Evolutionary conservation across 2,888 invertebrate species (phyloP).

Genomic region (Drosophila tripunctata): DNA sequence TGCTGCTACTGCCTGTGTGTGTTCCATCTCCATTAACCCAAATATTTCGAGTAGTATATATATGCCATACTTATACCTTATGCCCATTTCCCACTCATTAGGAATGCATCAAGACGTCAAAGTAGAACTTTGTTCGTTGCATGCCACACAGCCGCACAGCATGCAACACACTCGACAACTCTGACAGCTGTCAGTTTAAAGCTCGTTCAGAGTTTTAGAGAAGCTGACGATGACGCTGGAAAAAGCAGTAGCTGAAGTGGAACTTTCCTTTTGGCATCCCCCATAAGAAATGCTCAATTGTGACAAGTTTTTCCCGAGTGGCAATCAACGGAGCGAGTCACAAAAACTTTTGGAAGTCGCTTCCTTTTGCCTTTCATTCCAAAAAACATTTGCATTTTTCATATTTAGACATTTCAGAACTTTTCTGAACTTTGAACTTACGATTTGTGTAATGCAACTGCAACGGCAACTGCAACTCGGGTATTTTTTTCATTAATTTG

Average conservation of each 20-base stretch:
- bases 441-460: slow-evolving; percentile 26
- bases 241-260: background rate
- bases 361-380: background rate
- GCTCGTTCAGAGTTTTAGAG: slow-evolving; percentile 20
- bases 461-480: too few relatives aligned
- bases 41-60: slow-evolving; percentile 8
- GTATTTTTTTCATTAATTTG: slow-evolving; percentile 10
- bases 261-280: slow-evolving; percentile 8
- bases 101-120: slow-evolving; percentile 42
- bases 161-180: slow-evolving; percentile 11
- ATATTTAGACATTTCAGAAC: slow-evolving; percentile 9
- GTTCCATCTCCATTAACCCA: slow-evolving; percentile 31
- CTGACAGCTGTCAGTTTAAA: slow-evolving; percentile 41
- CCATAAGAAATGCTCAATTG: slow-evolving; percentile 26
- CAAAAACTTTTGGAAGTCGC: slow-evolving; percentile 16
- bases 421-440: slow-evolving; percentile 29
- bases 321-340: slow-evolving; percentile 15
- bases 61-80: slow-evolving; percentile 9
- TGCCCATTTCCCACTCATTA: slow-evolving; percentile 24
- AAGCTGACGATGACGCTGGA: background rate
- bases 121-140: slow-evolving; percentile 13
- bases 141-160: slow-evolving; percentile 13
- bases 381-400: slow-evolving; percentile 7
- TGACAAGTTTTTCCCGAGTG: slow-evolving; percentile 26
- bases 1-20: background rate